Evolutionary conservation across 1,140 invertebrate genomes (phyloP).

Genomic region (Drosophila seguyi): DNA sequence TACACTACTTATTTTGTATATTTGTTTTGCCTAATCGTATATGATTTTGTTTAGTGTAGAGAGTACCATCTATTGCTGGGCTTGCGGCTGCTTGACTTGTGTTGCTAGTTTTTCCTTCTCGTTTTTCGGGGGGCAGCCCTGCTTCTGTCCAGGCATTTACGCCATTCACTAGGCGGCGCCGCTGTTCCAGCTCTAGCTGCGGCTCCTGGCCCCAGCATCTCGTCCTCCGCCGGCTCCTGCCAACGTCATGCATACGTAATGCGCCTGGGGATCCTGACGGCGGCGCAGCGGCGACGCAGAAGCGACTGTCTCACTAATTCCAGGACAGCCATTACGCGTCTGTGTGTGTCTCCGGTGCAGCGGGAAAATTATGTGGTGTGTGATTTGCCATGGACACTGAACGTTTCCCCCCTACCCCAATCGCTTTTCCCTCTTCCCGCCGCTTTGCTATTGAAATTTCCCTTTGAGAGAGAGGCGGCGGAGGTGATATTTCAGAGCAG

Average conservation of each 20-base stretch:
- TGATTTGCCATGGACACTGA: conserved; percentile 75
- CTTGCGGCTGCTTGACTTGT: conserved; percentile 55
- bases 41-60: conserved; percentile 7
- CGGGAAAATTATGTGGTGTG: conserved; percentile 81
- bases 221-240: conserved; percentile 28
- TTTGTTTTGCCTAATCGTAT: too few relatives aligned
- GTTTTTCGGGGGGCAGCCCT: conserved; percentile 16
- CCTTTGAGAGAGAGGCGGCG: conserved; percentile 37
- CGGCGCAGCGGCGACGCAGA: conserved; percentile 34
- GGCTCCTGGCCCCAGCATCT: conserved; percentile 15
- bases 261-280: conserved; percentile 65
- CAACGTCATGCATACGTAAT: conserved; percentile 80
- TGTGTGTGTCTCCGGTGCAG: conserved; percentile 60
- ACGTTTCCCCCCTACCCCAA: conserved; percentile 34
- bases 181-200: conserved; percentile 28
- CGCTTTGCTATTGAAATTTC: conserved; percentile 57
- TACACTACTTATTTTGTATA: rapidly evolving
- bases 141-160: conserved; percentile 70
- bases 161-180: conserved; percentile 57
- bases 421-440: conserved; percentile 21
- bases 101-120: conserved; percentile 20
- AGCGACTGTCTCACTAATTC: conserved; percentile 70
- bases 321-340: conserved; percentile 50
- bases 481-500: conserved; percentile 63
- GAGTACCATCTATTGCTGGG: conserved; percentile 30